Conservation (phyloP, 2,888 invertebrate species). For the Acanthosepion lycidas region DNA sequence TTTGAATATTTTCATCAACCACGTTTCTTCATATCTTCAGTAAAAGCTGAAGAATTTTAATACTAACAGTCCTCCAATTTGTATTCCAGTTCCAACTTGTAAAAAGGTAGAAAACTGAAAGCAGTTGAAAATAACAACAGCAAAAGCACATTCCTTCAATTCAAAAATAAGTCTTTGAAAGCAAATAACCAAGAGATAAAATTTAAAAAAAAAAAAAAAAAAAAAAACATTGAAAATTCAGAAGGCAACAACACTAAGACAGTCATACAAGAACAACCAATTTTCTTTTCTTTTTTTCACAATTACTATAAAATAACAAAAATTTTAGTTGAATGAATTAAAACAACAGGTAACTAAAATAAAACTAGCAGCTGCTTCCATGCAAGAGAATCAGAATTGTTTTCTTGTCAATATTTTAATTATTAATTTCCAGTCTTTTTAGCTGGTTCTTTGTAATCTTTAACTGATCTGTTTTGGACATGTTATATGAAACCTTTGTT, state of each 20-base stretch:
- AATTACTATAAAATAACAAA: background rate
- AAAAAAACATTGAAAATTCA: background rate
- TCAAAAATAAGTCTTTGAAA: background rate
- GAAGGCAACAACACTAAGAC: slow-evolving; percentile 14
- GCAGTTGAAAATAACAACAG: background rate
- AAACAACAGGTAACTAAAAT: background rate
- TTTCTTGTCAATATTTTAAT: background rate
- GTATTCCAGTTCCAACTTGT: background rate
- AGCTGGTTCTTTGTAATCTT: too few relatives aligned
- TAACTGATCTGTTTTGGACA: too few relatives aligned
- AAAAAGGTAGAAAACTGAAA: background rate
- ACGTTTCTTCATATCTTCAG: too few relatives aligned
- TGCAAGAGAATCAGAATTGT: background rate
- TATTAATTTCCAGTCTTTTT: background rate
- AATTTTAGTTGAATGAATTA: background rate
- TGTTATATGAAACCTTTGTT: too few relatives aligned
- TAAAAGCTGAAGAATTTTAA: too few relatives aligned
- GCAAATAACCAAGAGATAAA: background rate
- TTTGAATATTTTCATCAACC: too few relatives aligned
- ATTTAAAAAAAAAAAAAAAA: background rate
- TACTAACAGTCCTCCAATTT: too few relatives aligned
- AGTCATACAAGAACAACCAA: background rate
- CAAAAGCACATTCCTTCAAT: background rate
- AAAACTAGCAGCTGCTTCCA: background rate
- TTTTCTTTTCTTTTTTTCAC: background rate